Conservation (phyloP, 2,113 vertebrate genomes). For the Cisticola juncidis region DNA sequence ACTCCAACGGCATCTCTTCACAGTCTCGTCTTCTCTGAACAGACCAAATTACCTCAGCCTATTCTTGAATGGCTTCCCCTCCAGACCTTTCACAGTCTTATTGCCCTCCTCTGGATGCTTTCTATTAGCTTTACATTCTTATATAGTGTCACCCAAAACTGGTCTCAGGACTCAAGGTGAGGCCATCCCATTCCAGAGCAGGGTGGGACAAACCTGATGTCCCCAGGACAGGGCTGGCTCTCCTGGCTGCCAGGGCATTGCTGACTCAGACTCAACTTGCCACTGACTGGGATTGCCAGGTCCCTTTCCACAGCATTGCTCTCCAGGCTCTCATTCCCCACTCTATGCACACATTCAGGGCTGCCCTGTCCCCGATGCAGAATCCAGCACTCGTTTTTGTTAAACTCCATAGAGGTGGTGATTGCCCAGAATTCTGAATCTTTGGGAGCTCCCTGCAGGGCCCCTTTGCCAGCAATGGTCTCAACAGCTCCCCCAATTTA, state of each 20-base stretch:
- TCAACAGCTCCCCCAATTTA: not conserved
- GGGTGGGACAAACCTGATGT: fast-evolving
- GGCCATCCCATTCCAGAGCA: fast-evolving
- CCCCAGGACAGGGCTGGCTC: fast-evolving
- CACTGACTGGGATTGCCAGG: fast-evolving
- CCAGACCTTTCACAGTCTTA: not conserved
- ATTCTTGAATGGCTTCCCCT: not conserved
- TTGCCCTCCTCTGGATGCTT: not conserved
- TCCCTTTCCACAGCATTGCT: not conserved
- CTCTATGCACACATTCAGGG: not conserved
- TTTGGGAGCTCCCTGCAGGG: no score
- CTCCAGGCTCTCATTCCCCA: not conserved
- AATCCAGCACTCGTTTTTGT: fast-evolving
- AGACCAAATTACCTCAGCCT: not conserved
- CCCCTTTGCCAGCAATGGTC: not conserved
- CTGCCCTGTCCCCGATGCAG: not conserved
- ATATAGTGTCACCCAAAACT: not conserved
- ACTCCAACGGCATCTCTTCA: fast-evolving
- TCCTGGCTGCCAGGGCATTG: not conserved
- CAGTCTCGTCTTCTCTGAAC: not conserved
- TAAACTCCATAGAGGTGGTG: not conserved
- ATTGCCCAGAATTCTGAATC: not conserved
- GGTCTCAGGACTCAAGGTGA: not conserved
- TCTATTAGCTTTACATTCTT: not conserved
- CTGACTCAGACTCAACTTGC: not conserved